Percentiles rank a stretch among this genome's conserved stretches.
These are phyloP conservation scores for Drosophila nr. perissopoda DNA, from an alignment of 2,888 invertebrate species.

Conservation along the genomic window DNA sequence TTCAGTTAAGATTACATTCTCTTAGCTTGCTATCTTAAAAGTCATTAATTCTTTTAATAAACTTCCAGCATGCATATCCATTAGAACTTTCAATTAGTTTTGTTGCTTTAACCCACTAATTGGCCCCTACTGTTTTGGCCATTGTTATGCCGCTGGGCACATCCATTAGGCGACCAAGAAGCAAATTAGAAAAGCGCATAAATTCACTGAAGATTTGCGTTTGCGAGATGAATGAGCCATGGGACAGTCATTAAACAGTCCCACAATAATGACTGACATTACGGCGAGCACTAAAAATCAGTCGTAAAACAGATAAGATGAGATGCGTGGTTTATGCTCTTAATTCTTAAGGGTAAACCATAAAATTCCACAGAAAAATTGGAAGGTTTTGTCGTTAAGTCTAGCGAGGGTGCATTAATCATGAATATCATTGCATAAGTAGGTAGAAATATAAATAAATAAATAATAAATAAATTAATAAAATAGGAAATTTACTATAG, in stretches of 20 bases:
- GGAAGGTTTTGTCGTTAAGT: neutral
- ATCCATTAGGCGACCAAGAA: conserved; percentile 62
- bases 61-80: conserved; percentile 21
- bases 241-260: conserved; percentile 60
- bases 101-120: conserved; percentile 36
- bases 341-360: conserved; percentile 38
- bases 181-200: conserved; percentile 61
- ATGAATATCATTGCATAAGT: conserved; percentile 8
- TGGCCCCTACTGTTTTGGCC: conserved; percentile 30
- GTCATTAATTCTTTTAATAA: conserved; percentile 23
- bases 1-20: too few species aligned
- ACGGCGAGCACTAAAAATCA: conserved; percentile 67
- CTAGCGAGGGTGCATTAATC: conserved; percentile 13
- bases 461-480: neutral
- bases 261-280: conserved; percentile 67
- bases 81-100: conserved; percentile 42
- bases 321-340: conserved; percentile 19
- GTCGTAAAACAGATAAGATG: conserved; percentile 66
- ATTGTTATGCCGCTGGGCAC: conserved; percentile 29
- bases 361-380: conserved; percentile 28
- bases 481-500: too few species aligned
- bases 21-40: neutral
- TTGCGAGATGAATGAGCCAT: conserved; percentile 32
- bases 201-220: conserved; percentile 40
- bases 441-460: conserved; percentile 10